phyloP scores from a whole-genome alignment of 2,797 vertebrate genomes.

The Eleutherodactylus coqui region DNA sequence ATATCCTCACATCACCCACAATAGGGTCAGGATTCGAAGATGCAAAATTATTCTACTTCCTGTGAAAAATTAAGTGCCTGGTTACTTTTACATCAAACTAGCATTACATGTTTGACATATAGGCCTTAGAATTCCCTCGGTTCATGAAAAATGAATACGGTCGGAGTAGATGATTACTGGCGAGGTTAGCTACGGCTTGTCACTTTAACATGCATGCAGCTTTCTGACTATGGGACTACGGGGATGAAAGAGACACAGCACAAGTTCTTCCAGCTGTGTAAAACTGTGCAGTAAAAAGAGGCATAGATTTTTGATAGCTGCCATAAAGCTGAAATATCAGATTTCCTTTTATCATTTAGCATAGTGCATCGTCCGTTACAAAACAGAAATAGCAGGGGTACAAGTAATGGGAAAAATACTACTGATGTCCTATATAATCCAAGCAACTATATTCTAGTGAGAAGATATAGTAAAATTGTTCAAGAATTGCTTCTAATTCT shows the following conservation, averaged over 20 bases:
- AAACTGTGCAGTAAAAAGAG: constrained; percentile 57
- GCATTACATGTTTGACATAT: constrained; percentile 30
- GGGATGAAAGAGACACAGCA: constrained; percentile 62
- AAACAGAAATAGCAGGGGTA: constrained; percentile 17
- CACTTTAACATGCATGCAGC: constrained; percentile 50
- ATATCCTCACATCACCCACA: background rate
- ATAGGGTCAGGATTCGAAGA: background rate
- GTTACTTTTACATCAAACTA: constrained; percentile 22
- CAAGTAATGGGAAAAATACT: constrained; percentile 21
- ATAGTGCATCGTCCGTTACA: background rate
- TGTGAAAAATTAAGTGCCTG: constrained; percentile 4
- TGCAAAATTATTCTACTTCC: constrained; percentile 14
- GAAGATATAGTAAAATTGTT: background rate
- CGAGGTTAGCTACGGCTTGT: constrained; percentile 66
- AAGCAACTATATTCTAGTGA: background rate
- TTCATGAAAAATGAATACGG: constrained; percentile 60
- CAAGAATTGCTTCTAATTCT: background rate
- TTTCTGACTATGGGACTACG: constrained; percentile 59
- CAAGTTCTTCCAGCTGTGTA: constrained; percentile 59
- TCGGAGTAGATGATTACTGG: constrained; percentile 61
- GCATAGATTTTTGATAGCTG: constrained; percentile 36
- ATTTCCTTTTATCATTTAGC: constrained; percentile 22
- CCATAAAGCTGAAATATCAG: constrained; percentile 11
- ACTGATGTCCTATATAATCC: background rate
- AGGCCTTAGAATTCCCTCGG: constrained; percentile 60